phyloP scores from a whole-genome alignment of 2,888 invertebrate genomes.

The Diadegma fenestrale region DNA sequence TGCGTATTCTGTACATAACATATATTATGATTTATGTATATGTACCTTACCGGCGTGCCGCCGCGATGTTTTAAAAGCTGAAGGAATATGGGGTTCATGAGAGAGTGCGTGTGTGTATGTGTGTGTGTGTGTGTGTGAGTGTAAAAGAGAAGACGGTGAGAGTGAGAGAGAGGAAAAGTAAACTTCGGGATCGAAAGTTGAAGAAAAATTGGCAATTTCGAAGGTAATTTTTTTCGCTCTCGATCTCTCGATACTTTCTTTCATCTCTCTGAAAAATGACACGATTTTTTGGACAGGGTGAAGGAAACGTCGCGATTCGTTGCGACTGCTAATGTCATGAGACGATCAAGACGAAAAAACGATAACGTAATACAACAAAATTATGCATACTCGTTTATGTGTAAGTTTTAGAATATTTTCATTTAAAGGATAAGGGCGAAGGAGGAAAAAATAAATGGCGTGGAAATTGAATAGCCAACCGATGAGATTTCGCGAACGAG shows the following conservation, averaged over 20 bases:
- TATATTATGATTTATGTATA: constrained; percentile 77
- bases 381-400: constrained; percentile 76
- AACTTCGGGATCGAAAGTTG: constrained; percentile 28
- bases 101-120: not conserved
- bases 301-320: constrained; percentile 34
- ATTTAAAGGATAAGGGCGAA: constrained; percentile 65
- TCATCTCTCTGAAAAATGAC: constrained; percentile 16
- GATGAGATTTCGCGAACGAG: constrained; percentile 64
- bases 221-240: not conserved
- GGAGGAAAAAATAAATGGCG: constrained; percentile 39
- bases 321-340: constrained; percentile 18
- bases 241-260: not conserved
- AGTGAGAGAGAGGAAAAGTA: constrained; percentile 31
- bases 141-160: constrained; percentile 15
- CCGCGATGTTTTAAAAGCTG: constrained; percentile 54
- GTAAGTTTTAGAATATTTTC: constrained; percentile 76
- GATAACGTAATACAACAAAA: constrained; percentile 65
- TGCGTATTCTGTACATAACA: constrained; percentile 74
- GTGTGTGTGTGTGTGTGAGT: not conserved
- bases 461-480: constrained; percentile 38
- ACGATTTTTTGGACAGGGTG: constrained; percentile 28
- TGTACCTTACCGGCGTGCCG: constrained; percentile 67
- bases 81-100: constrained; percentile 31
- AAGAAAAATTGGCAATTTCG: constrained; percentile 44
- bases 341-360: not conserved